Percentiles rank a stretch among this genome's conserved stretches.
Evolutionary conservation across 53 echinoderm and acorn worm genomes (phyloP).

Genomic region (Hippasteria phrygiana): DNA sequence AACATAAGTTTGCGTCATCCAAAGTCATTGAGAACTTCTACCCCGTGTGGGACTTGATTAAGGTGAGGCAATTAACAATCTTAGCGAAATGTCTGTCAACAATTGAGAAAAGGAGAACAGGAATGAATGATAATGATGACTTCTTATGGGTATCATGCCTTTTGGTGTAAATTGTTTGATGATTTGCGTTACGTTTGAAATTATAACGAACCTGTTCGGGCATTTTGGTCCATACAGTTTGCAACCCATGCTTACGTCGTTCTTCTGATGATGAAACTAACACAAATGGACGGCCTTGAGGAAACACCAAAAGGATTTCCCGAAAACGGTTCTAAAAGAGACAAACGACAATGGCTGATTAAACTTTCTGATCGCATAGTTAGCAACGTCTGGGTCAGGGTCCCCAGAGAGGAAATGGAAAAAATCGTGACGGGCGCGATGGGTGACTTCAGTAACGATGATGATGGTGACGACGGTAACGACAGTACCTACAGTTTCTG

Average conservation of each 20-base stretch:
- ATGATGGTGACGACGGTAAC: neutral
- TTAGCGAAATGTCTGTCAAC: neutral
- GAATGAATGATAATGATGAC: neutral
- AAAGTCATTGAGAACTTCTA: neutral
- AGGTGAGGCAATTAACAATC: neutral
- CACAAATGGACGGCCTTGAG: neutral
- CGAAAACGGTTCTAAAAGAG: neutral
- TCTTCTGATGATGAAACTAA: neutral
- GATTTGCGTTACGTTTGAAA: too few relatives aligned
- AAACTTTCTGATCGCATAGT: neutral
- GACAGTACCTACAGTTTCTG: conserved; percentile 3
- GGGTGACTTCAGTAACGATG: neutral
- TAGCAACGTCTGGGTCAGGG: neutral
- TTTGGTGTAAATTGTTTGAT: too few relatives aligned
- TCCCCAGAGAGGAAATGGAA: neutral
- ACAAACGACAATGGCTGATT: neutral
- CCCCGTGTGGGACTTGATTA: conserved; percentile 13
- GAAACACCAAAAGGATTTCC: conserved; percentile 2
- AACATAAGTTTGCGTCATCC: neutral
- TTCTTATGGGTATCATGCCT: neutral
- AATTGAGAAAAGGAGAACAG: neutral
- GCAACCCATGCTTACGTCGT: conserved; percentile 7
- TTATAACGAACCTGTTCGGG: too few relatives aligned
- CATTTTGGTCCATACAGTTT: neutral
- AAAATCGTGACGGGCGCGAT: neutral